Evolutionary conservation across 2,888 invertebrate species (phyloP).

Genomic region (Drosophila gaucha): DNA sequence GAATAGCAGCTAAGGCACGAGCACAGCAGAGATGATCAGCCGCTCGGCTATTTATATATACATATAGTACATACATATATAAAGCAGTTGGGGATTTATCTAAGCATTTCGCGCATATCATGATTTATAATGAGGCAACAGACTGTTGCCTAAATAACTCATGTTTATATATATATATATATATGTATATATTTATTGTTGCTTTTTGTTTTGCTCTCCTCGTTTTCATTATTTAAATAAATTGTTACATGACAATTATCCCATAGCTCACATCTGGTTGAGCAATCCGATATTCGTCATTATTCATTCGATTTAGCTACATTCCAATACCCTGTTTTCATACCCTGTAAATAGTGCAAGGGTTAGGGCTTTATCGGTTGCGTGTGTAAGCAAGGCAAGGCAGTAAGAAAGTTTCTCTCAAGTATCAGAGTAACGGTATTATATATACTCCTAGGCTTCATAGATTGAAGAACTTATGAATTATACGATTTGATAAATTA

Average conservation of each 20-base stretch:
- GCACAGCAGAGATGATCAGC: not conserved
- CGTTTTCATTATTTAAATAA: slow-evolving; percentile 1
- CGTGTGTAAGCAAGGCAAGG: not conserved
- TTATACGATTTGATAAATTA: too few relatives aligned
- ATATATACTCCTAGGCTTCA: too few relatives aligned
- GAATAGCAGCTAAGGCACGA: slow-evolving; percentile 11
- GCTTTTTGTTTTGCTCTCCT: too few relatives aligned
- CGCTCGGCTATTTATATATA: not conserved
- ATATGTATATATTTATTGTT: too few relatives aligned
- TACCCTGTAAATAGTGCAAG: not conserved
- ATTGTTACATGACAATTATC: slow-evolving; percentile 4
- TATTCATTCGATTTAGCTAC: too few relatives aligned
- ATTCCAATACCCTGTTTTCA: not conserved
- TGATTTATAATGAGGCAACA: slow-evolving; percentile 8
- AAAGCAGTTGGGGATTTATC: not conserved
- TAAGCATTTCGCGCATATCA: not conserved
- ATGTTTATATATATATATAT: too few relatives aligned
- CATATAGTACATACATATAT: not conserved
- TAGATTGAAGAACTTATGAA: too few relatives aligned
- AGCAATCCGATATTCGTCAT: not conserved
- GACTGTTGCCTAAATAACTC: too few relatives aligned
- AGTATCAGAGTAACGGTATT: too few relatives aligned
- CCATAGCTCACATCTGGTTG: not conserved
- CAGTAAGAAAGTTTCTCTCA: too few relatives aligned
- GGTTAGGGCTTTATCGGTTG: not conserved